Evolutionary conservation across 1,140 invertebrate species (phyloP).

Genomic region (Dendrolimus punctatus): DNA sequence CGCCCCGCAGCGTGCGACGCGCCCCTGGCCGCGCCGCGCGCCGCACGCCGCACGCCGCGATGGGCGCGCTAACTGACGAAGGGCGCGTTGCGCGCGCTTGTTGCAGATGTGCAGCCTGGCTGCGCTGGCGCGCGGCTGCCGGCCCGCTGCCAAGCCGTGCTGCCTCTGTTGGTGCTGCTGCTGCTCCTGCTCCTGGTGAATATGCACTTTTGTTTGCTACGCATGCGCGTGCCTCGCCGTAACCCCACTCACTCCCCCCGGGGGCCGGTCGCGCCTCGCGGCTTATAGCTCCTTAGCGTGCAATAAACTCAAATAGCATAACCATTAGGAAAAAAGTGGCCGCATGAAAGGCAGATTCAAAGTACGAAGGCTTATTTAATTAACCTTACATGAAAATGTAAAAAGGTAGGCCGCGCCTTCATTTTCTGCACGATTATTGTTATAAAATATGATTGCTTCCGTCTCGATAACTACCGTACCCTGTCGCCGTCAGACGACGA

Average conservation of each 20-base stretch:
- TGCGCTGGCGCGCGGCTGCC: constrained; percentile 69
- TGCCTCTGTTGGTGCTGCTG: constrained; percentile 71
- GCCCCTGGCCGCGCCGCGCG: not conserved
- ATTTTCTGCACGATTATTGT: no score
- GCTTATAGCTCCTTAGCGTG: no score
- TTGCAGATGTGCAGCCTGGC: constrained; percentile 71
- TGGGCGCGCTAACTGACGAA: constrained; percentile 2
- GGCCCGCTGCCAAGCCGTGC: constrained; percentile 64
- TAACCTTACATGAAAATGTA: no score
- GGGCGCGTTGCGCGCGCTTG: constrained; percentile 17
- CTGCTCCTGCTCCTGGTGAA: constrained; percentile 70
- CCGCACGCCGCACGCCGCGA: not conserved
- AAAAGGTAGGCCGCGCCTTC: no score
- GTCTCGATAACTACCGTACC: no score
- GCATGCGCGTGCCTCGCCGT: not conserved
- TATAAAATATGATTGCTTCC: no score
- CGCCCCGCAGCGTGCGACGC: constrained; percentile 8
- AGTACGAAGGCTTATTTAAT: no score
- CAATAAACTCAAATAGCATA: no score
- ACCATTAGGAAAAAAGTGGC: no score
- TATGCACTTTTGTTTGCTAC: constrained; percentile 1
- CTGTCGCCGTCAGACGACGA: no score
- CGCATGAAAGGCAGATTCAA: no score
- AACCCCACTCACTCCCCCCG: not conserved
- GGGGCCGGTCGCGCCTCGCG: not conserved